Percentiles rank a stretch among this genome's conserved stretches.
Evolutionary conservation across 2,113 vertebrate species (phyloP).

Genomic region (Tiliqua scincoides): DNA sequence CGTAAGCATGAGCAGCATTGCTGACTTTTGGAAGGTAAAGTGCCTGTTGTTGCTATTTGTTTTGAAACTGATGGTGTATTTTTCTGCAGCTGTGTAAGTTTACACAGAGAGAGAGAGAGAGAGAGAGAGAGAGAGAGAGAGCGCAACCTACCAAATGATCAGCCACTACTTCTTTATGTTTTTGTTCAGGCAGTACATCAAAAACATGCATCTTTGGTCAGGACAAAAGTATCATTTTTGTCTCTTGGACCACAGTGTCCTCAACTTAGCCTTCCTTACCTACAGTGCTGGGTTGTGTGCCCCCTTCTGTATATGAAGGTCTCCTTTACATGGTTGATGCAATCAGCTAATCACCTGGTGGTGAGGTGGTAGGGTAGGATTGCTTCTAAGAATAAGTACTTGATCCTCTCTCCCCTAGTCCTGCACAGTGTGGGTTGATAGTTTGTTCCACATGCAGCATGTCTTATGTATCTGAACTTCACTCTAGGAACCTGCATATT

Average conservation of each 20-base stretch:
- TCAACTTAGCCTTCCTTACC: background rate
- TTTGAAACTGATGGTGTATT: background rate
- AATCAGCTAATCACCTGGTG: background rate
- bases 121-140: no score
- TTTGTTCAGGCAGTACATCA: background rate
- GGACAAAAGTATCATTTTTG: background rate
- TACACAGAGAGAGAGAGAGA: no score
- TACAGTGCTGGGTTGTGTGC: background rate
- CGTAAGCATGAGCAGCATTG: constrained; percentile 54
- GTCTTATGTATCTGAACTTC: background rate
- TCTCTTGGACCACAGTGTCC: background rate
- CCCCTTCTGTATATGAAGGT: background rate
- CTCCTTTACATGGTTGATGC: background rate
- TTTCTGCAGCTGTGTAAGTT: background rate
- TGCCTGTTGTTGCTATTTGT: background rate
- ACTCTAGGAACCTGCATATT: background rate
- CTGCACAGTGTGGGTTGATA: background rate
- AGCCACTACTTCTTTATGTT: background rate
- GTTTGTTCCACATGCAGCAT: background rate
- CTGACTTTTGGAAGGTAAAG: constrained; percentile 75
- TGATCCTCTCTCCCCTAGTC: background rate
- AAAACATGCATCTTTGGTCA: background rate
- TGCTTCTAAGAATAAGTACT: background rate
- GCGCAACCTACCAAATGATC: no score
- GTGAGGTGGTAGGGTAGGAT: background rate